A percentile compares a stretch with the other conserved stretches of the same genome.
phyloP scores from a whole-genome alignment of 2,888 invertebrate species.

The Zygaena filipendulae region DNA sequence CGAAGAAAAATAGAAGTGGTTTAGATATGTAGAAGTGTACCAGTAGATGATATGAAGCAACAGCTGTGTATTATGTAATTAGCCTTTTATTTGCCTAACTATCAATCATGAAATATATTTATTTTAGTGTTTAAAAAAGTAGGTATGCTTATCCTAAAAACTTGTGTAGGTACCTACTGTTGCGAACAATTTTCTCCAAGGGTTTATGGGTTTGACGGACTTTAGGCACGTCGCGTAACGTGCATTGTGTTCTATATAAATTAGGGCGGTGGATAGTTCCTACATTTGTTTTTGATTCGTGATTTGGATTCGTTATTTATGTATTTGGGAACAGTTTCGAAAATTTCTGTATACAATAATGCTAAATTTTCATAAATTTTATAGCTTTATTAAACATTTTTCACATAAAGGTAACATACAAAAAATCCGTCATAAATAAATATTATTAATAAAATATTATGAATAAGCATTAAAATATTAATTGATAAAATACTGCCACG shows the following conservation, averaged over 20 bases:
- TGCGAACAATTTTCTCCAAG: no score
- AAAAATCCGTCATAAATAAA: slow-evolving; percentile 50
- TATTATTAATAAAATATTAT: slow-evolving; percentile 47
- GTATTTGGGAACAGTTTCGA: no score
- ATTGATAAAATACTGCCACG: slow-evolving; percentile 59
- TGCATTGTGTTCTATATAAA: slow-evolving; percentile 27
- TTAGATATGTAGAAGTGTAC: slow-evolving; percentile 44
- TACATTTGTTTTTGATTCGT: no score
- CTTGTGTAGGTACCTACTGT: no score
- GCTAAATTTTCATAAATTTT: slow-evolving; percentile 57
- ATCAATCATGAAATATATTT: slow-evolving; percentile 24
- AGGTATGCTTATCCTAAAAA: no score
- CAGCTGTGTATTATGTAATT: no score
- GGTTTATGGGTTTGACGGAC: slow-evolving; percentile 36
- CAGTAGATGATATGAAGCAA: slow-evolving; percentile 45
- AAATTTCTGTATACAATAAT: slow-evolving; percentile 60
- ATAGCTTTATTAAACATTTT: slow-evolving; percentile 64
- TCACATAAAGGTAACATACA: slow-evolving; percentile 66
- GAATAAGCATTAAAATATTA: slow-evolving; percentile 52
- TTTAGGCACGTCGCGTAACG: slow-evolving; percentile 28
- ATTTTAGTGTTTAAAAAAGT: slow-evolving; percentile 1
- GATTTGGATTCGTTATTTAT: no score
- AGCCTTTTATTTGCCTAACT: slow-evolving; percentile 27
- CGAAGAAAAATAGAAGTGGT: slow-evolving; percentile 44
- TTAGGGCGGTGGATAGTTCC: no score